Base-by-base conservation (phyloP, 2,797 vertebrate genomes). In the Typhlichthys eigenmanni region DNA sequence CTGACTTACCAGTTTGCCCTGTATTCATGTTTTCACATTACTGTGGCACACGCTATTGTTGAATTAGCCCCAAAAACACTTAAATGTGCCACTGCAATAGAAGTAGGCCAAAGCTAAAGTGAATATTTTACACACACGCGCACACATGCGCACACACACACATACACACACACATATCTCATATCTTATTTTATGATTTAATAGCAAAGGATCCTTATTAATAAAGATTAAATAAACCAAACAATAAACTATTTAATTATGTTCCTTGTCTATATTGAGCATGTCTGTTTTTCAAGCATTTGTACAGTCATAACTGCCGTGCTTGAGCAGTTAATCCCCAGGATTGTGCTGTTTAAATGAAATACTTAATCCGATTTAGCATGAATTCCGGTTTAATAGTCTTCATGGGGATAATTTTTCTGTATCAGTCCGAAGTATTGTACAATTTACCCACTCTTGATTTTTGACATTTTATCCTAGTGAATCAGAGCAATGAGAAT, bases 21-120 rank as follows among this genome's bases (percentile, higher is more conserved):
- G 78, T 85, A 78, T 79, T 74, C 85, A 68, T 82, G 78, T 85
- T 87, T 87, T 86, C 85, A 75, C 71, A 81, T 89, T 85, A 73
- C 58, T 55, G 62, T 51, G 61, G 49, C 64, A 73, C 60, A 66
- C 67, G 80, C 62, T 32, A 46, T 29, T 29, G 58, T 57, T 74
- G 67, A 64, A 70, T 83, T 77, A 84, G 38, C 79, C 84, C 70
- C 71, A 75, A 79, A 77, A 72, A 77, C 75, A 79, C 76, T 82
- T 88, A 79, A 79, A 74, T 80, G 65, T 76, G 80, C 68, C 72
- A 77, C 68, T 76, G 76, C 32, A 72, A 75, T 73, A 17, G 82
- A 88, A 87, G 88, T 88, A 85, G 70, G 74, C 78, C 71, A 71
- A 47, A 75, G 66, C 68, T 74, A 46, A 82, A 78, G 68, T 72